Evolutionary conservation across 2,888 invertebrate genomes (phyloP), one percentile per base, ranked within the genome.

Genomic region (Melinaea menophilus): DNA sequence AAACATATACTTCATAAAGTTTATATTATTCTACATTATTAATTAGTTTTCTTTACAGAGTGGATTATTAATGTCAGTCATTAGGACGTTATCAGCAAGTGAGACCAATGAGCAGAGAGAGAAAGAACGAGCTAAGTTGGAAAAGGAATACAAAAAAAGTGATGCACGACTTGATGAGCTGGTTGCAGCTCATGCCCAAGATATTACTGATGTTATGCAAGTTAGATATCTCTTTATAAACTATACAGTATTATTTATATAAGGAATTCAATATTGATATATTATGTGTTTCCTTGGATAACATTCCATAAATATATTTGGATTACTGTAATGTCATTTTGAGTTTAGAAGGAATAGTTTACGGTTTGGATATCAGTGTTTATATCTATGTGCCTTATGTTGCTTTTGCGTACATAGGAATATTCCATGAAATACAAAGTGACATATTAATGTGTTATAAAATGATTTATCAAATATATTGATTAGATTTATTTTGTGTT

Each of bases 71-170:
- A 98, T 99, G 94, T 97, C 97, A 64, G 98, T 99, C 56, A 98
- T 99, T 72, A 94, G 98, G 71, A 97, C 98, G 0, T 88, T 99
- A 65, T 98, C 98, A 35, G 96, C 98, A 7, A 97, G 97, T 89
- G 97, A 97, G 83, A 97, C 97, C 4, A 96, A 96, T 80, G 98
- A 98, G 79, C 97, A 99, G 79, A 89, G 97, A 59, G 96, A 98
- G 79, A 94, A 96, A 76, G 98, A 98, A 85, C 97, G 98, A 78
- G 95, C 95, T 0, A 97, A 98, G 79, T 92, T 99, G 58, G 98
- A 99, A 85, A 95, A 96, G 72, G 98, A 98, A 78, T 99, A 96
- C 80, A 96, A 96, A 80, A 94, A 95, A 75, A 97, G 98, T 82
- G 99, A 99, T 88, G 94, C 94, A 65, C 93, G 94, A 73, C 90